These are phyloP conservation scores for Perodicticus potto DNA, from an alignment of 2,797 vertebrate species.

Conservation along the genomic window DNA sequence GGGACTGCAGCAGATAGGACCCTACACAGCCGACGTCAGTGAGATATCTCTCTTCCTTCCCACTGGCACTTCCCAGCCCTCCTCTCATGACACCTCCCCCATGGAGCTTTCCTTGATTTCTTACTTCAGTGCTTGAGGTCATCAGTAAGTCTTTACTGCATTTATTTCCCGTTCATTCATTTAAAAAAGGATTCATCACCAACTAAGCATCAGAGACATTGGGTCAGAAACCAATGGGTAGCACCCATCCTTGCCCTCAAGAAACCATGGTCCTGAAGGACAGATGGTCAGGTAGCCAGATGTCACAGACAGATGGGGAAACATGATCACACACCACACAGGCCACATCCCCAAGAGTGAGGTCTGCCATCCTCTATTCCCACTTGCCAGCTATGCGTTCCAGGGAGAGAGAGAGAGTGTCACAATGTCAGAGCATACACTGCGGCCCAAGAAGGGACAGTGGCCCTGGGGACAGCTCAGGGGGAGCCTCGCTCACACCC, in stretches of 20 bases:
- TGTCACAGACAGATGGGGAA: background rate
- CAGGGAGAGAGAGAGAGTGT: background rate
- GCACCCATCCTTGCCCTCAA: background rate
- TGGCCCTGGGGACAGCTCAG: background rate
- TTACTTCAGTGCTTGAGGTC: background rate
- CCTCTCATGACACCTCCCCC: background rate
- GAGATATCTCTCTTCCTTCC: background rate
- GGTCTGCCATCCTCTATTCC: background rate
- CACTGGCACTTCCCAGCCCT: background rate
- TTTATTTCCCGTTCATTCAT: background rate
- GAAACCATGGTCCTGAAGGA: background rate
- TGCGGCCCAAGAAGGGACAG: no score
- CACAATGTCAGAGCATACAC: accelerated
- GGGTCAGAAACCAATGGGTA: background rate
- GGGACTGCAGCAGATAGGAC: no score
- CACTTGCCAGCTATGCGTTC: background rate
- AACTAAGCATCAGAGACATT: background rate
- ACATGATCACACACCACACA: background rate
- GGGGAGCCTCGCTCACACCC: accelerated
- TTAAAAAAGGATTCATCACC: background rate
- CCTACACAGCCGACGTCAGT: background rate
- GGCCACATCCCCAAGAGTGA: background rate
- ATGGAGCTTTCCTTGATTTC: background rate
- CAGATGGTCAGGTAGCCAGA: background rate
- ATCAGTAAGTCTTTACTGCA: background rate